Evolutionary conservation across 2,113 vertebrate genomes (phyloP).

Genomic region (Cyrtonyx montezumae): DNA sequence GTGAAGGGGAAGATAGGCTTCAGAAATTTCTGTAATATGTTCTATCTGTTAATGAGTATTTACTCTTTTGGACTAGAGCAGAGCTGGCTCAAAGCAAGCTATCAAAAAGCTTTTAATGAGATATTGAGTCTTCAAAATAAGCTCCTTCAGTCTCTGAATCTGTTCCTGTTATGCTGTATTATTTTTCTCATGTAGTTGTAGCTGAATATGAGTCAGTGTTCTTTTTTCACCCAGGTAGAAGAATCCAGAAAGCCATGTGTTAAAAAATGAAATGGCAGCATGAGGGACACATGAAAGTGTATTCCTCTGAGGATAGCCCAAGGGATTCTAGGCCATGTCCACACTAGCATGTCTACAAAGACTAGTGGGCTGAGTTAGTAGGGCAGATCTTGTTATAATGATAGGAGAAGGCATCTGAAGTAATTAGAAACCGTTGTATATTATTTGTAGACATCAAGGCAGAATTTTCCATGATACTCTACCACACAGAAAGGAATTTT

Average conservation of each 20-base stretch:
- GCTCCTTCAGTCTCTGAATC: background rate
- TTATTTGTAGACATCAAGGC: background rate
- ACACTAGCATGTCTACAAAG: background rate
- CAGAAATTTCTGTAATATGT: background rate
- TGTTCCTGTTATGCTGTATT: background rate
- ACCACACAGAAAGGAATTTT: background rate
- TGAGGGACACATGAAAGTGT: rapidly evolving
- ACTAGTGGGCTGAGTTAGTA: background rate
- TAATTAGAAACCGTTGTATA: background rate
- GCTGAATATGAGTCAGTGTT: background rate
- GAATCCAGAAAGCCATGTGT: background rate
- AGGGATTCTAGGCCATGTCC: background rate
- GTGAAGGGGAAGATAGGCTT: background rate
- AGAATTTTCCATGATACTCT: background rate
- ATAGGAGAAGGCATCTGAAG: background rate
- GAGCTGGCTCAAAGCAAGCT: background rate
- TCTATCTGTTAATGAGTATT: background rate
- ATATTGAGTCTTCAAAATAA: background rate
- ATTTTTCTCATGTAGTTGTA: background rate
- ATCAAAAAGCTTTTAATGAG: background rate
- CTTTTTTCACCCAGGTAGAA: background rate
- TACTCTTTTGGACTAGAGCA: background rate
- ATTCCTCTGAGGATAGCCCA: background rate
- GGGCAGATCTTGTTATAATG: background rate
- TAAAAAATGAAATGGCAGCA: background rate